Conservation (phyloP, 2,797 vertebrate genomes). For the Anabas testudineus region DNA sequence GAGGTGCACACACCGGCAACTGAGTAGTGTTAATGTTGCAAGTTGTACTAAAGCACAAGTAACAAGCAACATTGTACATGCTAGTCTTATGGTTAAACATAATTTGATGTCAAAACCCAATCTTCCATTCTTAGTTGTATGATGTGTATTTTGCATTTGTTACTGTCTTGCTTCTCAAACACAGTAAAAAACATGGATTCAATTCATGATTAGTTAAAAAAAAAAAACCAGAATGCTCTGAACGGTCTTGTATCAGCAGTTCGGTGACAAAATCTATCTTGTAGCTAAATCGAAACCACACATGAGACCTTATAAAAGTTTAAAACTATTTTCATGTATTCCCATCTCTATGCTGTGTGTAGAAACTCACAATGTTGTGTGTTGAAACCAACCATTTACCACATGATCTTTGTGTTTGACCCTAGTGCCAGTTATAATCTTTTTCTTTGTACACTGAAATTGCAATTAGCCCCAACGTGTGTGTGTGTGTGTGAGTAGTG, state of each 20-base stretch:
- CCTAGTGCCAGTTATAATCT: conserved; percentile 18
- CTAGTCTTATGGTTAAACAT: not conserved
- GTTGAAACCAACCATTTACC: conserved; percentile 22
- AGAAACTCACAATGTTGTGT: conserved; percentile 11
- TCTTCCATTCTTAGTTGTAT: conserved; percentile 12
- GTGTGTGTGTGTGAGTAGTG: conserved; percentile 19
- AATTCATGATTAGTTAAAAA: conserved; percentile 6
- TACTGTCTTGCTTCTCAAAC: not conserved
- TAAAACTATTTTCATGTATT: conserved; percentile 14
- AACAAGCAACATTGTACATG: conserved; percentile 8
- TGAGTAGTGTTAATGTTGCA: not conserved
- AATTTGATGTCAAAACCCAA: conserved; percentile 8
- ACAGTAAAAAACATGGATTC: not conserved
- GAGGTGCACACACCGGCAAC: conserved; percentile 10
- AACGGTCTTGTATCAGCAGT: not conserved
- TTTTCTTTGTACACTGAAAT: conserved; percentile 43
- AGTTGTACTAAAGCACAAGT: not conserved
- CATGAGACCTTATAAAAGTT: conserved; percentile 9
- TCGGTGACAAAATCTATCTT: not conserved
- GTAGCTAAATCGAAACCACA: conserved; percentile 1
- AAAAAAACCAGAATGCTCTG: not conserved
- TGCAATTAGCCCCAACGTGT: conserved; percentile 16
- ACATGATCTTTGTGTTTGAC: conserved; percentile 30
- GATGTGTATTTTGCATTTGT: not conserved
- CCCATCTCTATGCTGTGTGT: conserved; percentile 10